Evolutionary conservation across 2,888 invertebrate species (phyloP).

Genomic region (Parapristionchus giblindavisi): DNA sequence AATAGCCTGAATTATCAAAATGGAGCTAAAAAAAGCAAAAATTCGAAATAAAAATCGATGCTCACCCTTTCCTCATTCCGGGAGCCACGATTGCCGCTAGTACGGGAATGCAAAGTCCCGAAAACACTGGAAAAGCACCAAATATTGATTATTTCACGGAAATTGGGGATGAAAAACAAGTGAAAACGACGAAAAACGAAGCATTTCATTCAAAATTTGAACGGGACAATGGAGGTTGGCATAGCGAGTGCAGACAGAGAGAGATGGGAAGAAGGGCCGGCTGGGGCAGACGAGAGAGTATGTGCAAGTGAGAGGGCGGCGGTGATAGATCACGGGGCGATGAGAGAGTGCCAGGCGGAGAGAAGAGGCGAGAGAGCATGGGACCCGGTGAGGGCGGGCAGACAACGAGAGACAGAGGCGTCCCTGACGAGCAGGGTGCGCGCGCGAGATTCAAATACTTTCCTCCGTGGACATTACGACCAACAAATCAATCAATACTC

Average conservation of each 20-base stretch:
- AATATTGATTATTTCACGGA: not conserved
- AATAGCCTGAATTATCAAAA: no score
- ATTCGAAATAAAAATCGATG: not conserved
- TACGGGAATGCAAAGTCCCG: not conserved
- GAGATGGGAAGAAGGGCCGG: not conserved
- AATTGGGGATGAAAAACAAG: not conserved
- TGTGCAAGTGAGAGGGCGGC: not conserved
- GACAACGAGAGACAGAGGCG: not conserved
- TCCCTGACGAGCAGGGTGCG: conserved; percentile 10
- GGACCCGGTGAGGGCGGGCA: not conserved
- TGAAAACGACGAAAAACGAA: not conserved
- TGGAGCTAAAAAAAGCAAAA: not conserved
- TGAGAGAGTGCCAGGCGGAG: not conserved
- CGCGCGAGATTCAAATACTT: conserved; percentile 13
- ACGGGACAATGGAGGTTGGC: no score
- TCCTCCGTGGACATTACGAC: no score
- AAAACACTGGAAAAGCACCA: not conserved
- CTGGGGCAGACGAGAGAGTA: conserved; percentile 1
- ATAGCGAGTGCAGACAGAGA: conserved; percentile 7
- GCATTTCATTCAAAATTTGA: conserved; percentile 10
- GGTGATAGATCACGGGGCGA: not conserved
- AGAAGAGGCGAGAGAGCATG: not conserved
- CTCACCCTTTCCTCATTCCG: conserved; percentile 24
- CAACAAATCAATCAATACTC: no score
- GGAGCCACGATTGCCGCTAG: conserved; percentile 18